phyloP scores from a whole-genome alignment of 2,797 vertebrate genomes.

The Diplodus puntazzo region DNA sequence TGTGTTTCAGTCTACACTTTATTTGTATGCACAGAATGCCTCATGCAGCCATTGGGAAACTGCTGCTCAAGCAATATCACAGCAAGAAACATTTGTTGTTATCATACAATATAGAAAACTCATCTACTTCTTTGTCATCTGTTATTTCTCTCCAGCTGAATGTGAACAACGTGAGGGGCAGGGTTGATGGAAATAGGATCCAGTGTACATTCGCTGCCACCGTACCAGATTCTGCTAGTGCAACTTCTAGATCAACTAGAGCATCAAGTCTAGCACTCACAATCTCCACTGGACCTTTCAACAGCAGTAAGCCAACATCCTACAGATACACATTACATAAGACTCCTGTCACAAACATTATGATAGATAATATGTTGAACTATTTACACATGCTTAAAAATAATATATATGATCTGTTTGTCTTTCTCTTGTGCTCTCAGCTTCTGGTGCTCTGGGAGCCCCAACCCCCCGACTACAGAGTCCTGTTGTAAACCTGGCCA shows the following conservation, averaged over 20 bases:
- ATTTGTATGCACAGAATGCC: background rate
- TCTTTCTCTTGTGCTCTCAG: constrained; percentile 35
- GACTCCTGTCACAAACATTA: background rate
- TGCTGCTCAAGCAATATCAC: background rate
- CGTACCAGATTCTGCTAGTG: fast-evolving
- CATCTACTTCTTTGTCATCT: background rate
- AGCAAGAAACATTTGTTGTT: background rate
- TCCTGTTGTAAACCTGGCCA: fast-evolving
- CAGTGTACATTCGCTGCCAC: constrained; percentile 67
- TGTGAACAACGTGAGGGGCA: constrained; percentile 51
- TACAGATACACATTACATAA: background rate
- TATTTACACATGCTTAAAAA: background rate
- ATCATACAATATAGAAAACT: background rate
- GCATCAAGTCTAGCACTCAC: fast-evolving
- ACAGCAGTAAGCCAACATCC: constrained; percentile 37
- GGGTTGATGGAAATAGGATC: fast-evolving
- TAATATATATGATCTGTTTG: background rate
- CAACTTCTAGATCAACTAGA: background rate
- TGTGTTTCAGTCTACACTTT: background rate
- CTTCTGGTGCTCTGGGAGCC: fast-evolving
- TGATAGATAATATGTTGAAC: background rate
- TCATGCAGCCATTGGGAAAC: background rate
- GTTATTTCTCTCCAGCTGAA: constrained; percentile 31
- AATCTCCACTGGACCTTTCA: constrained; percentile 18
- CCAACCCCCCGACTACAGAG: fast-evolving